Conservation (phyloP, 1,140 invertebrate genomes). For the Holcopasites calliopsidis region DNA sequence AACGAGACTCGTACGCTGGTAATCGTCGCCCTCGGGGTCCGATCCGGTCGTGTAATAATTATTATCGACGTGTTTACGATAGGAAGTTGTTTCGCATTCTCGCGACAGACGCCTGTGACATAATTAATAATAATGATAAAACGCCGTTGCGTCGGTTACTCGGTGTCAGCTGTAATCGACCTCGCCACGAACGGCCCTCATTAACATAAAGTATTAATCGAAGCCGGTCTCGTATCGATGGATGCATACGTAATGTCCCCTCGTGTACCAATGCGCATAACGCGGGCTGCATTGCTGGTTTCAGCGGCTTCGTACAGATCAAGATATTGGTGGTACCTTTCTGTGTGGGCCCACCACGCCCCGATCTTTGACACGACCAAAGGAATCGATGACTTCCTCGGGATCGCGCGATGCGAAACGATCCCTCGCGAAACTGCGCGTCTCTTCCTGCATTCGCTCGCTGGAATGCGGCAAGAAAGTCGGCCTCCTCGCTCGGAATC, state of each 20-base stretch:
- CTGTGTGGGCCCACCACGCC: slow-evolving; percentile 49
- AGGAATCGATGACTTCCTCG: slow-evolving; percentile 49
- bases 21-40: slow-evolving; percentile 50
- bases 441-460: slow-evolving; percentile 1
- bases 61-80: slow-evolving; percentile 54
- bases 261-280: background rate
- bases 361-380: slow-evolving; percentile 40
- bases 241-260: background rate
- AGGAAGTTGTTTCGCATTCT: slow-evolving; percentile 50
- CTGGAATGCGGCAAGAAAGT: slow-evolving; percentile 30
- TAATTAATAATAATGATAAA: slow-evolving; percentile 59
- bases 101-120: slow-evolving; percentile 25
- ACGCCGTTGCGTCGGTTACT: slow-evolving; percentile 7
- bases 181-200: slow-evolving; percentile 1
- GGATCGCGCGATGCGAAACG: slow-evolving; percentile 31
- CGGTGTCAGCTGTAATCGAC: slow-evolving; percentile 12
- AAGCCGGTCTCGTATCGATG: slow-evolving; percentile 18
- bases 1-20: slow-evolving; percentile 50
- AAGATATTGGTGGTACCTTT: slow-evolving; percentile 61
- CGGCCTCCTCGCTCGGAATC: background rate
- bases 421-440: slow-evolving; percentile 26
- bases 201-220: slow-evolving; percentile 50
- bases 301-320: slow-evolving; percentile 50
- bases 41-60: slow-evolving; percentile 45
- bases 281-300: too few species aligned